A percentile compares a stretch with the other conserved stretches of the same genome.
phyloP scores from a whole-genome alignment of 2,888 invertebrate genomes.

The Tachina lurida region DNA sequence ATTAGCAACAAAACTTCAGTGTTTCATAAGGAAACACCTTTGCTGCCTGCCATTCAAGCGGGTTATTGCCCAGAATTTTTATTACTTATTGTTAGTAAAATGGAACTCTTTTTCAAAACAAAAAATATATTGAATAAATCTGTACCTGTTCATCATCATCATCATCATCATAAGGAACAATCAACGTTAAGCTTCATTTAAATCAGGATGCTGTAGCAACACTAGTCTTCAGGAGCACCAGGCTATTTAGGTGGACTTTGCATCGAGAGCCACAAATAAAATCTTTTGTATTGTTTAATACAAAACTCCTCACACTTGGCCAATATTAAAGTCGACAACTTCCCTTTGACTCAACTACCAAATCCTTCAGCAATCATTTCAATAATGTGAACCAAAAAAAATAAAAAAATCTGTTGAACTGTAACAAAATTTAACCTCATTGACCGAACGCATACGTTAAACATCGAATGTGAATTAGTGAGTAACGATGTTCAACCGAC shows the following conservation, averaged over 20 bases:
- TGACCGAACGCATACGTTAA: conserved; percentile 83
- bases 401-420: conserved; percentile 61
- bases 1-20: conserved; percentile 25
- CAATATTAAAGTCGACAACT: neutral
- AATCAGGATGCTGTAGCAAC: conserved; percentile 37
- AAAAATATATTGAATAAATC: conserved; percentile 51
- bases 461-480: conserved; percentile 83
- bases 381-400: conserved; percentile 14
- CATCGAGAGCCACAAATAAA: conserved; percentile 36
- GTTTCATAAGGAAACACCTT: conserved; percentile 12
- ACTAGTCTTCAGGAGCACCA: neutral
- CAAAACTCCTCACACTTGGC: conserved; percentile 6
- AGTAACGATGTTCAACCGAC: conserved; percentile 72
- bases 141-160: conserved; percentile 54
- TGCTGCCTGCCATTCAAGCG: conserved; percentile 15
- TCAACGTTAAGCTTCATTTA: conserved; percentile 2
- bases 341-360: neutral
- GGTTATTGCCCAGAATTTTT: conserved; percentile 16
- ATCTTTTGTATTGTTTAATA: conserved; percentile 44
- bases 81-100: neutral
- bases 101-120: neutral
- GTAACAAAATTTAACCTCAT: conserved; percentile 81
- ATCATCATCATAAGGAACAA: conserved; percentile 23
- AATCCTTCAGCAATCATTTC: conserved; percentile 11
- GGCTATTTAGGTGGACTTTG: neutral